Evolutionary conservation across 2,888 invertebrate species (phyloP), one percentile per base, ranked within the genome.

Genomic region (Conistra vaccinii): DNA sequence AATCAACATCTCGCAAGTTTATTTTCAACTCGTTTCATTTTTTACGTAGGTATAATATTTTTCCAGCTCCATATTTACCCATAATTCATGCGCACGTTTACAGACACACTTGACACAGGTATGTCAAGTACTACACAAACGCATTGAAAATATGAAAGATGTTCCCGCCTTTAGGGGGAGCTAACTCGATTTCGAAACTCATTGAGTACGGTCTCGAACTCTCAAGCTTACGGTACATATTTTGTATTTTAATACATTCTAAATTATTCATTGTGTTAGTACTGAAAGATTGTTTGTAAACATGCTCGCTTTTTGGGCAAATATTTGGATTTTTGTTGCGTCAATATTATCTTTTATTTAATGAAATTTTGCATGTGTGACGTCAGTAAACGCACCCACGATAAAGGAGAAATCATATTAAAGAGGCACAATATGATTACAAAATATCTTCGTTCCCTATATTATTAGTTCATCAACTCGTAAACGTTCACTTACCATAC

Each of bases 131-230:
- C 60, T 42, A 42, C 32, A 73, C 53, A 69, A 72, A 84, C 48
- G 42, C 39, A 66, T 71, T 57, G 61, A 70, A 78, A 72, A 83
- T 73, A 73, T 79, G 60, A 70, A 81, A 79, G 51, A 84, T 79
- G 68, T 74, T 70, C 29, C 51, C 55, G 20, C 73, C 48, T 69
- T 71, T 51, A 51, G 73, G 75, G 76, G 35, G 57, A 77, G 79
- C 17, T 80, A 81, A 86, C 84, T 69, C 83, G 79, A 85, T 88
- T 83, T 75, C 61, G 68, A 57, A 73, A 74, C 69, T 78, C 80
- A 69, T 68, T 81, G 73, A 75, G 76, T 81, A 45, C 48, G 6
- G 58, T 60, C 68, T 63, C 63, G 57, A 70, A 67, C 51, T 71
- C 61, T 51, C 57, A 48, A 73, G 39, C 61, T 62, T 73, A 17